Evolutionary conservation across 2,888 invertebrate genomes (phyloP).

Genomic region (Onchidella celtica): DNA sequence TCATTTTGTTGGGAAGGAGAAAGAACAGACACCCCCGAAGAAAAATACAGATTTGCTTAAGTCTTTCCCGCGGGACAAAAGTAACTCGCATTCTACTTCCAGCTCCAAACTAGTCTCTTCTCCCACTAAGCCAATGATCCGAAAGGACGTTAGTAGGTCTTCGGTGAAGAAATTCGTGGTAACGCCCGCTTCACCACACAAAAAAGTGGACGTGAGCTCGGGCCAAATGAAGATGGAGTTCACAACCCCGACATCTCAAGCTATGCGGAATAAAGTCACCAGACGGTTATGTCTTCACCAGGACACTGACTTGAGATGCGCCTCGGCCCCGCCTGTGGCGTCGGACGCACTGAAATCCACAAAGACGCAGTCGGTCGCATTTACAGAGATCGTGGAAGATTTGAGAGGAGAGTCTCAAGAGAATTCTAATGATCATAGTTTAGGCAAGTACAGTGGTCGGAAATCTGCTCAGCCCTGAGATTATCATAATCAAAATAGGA

Average conservation of each 20-base stretch:
- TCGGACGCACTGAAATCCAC: neutral
- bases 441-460: slow-evolving; percentile 10
- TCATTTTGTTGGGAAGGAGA: neutral
- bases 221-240: neutral
- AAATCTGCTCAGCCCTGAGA: too few relatives aligned
- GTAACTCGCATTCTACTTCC: neutral
- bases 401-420: too few relatives aligned
- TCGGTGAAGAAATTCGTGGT: neutral
- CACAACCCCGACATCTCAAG: neutral
- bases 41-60: neutral
- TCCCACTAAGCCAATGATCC: neutral
- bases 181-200: neutral
- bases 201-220: neutral
- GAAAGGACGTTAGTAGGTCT: neutral
- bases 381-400: too few relatives aligned
- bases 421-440: neutral
- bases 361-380: too few relatives aligned
- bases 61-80: neutral
- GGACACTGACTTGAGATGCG: slow-evolving; percentile 4
- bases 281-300: neutral
- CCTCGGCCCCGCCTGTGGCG: slow-evolving; percentile 23
- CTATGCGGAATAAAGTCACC: slow-evolving; percentile 2
- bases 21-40: slow-evolving; percentile 11
- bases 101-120: neutral
- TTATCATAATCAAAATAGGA: too few relatives aligned